Evolutionary conservation across 2,888 invertebrate genomes (phyloP), one percentile per base, ranked within the genome.

Genomic region (Cephus rjabovi): DNA sequence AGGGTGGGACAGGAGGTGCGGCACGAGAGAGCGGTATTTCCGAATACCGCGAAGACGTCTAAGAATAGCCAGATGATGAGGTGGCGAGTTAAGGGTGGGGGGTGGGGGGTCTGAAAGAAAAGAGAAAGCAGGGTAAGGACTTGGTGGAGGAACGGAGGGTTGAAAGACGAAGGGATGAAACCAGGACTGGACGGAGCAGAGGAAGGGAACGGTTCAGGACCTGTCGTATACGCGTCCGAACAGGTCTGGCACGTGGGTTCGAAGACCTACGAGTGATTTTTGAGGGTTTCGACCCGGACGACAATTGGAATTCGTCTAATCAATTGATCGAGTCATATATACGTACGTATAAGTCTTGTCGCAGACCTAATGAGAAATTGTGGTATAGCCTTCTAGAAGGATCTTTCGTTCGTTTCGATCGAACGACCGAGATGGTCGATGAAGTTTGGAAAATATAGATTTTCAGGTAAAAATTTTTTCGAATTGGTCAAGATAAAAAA

Each of bases 1-100:
- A 37, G 76, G 77, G 76, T 78, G 77, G 77, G 78, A 78, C 79
- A 75, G 23, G 69, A 71, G 71, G 78, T 73, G 73, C 77, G 78
- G 77, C 80, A 79, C 79, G 79, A 80, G 80, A 82, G 79, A 69
- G 75, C 12, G 83, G 85, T 81, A 84, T 85, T 86, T 81, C 84
- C 84, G 75, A 83, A 79, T 80, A 80, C 77, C 80, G 78, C 78
- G 81, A 83, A 78, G 77, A 77, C 77, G 74, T 81, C 84, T 77
- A 79, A 82, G 82, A 86, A 86, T 85, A 84, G 81, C 77, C 70
- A 34, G 68, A 76, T 79, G 81, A 82, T 82, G 82, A 84, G 82
- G 74, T 80, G 79, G 75, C 76, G 77, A n/a, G 81, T 30, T 9
- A 11, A 3, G 74, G 1, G 35, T 9, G 74, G 9, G 23, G 70